Evolutionary conservation across 2,113 vertebrate species (phyloP).

Genomic region (Hypanus sabinus): DNA sequence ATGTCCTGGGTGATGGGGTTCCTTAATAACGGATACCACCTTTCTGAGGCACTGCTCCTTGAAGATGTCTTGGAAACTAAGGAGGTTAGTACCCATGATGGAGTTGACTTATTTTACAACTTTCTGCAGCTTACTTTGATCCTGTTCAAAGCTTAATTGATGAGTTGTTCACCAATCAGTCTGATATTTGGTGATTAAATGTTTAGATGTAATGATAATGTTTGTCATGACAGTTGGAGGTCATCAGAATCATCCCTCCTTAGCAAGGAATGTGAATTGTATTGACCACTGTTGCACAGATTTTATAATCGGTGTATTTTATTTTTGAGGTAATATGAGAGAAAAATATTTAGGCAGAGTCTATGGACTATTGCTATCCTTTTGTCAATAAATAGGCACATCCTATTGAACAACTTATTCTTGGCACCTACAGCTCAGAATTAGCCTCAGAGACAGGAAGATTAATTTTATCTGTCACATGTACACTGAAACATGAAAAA

Average conservation of each 20-base stretch:
- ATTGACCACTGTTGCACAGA: not conserved
- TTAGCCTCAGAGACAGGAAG: too few relatives aligned
- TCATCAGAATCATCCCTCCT: not conserved
- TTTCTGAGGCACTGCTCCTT: too few relatives aligned
- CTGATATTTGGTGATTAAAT: constrained; percentile 64
- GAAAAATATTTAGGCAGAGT: not conserved
- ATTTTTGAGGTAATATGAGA: not conserved
- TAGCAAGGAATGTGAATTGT: not conserved
- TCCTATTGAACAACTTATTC: not conserved
- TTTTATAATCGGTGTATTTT: not conserved
- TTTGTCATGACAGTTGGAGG: not conserved
- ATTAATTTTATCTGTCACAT: too few relatives aligned
- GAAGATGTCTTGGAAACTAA: too few relatives aligned
- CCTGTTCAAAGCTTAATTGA: constrained; percentile 51
- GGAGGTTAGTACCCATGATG: too few relatives aligned
- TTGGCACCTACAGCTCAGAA: not conserved
- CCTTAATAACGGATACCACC: too few relatives aligned
- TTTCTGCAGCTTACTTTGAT: too few relatives aligned
- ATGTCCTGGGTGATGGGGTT: too few relatives aligned
- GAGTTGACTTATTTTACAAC: too few relatives aligned
- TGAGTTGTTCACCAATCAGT: constrained; percentile 63
- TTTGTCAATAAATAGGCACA: not conserved
- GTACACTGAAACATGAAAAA: too few relatives aligned
- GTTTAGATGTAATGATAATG: not conserved
- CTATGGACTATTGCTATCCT: not conserved